Evolutionary conservation across 2,888 invertebrate species (phyloP), one percentile per base, ranked within the genome.

Genomic region (Marasmarcha lunaedactyla): DNA sequence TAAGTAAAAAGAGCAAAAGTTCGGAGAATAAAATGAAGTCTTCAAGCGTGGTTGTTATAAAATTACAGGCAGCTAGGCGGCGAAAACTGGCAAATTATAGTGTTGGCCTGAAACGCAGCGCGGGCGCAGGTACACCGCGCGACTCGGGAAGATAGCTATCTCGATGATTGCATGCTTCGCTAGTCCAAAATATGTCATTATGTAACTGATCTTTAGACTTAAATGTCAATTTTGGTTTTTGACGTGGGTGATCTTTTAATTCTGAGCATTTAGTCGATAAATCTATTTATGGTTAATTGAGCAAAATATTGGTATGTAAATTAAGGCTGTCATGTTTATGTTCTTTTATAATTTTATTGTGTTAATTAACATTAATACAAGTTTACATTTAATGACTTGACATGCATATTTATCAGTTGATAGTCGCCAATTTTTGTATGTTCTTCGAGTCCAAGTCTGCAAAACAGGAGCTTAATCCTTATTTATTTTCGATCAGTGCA

Each of bases 1-100:
- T 7, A 7, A 30, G 4, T 11, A 30, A 30, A 30, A 30, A 30
- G 30, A 30, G 30, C 7, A 20, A 20, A 20, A 3, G 20, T 20
- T 20, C 20, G 7, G 30, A 30, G 30, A 13, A 13, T 34, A 59
- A 63, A 71, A 73, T 73, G 60, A 71, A 71, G 73, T 63, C 69
- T 67, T 77, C 64, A 70, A 66, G 59, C 52, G 54, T 54, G 55
- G 62, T 71, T 67, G 63, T 66, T 69, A 64, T 59, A 56, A 79
- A 76, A 79, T 78, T 72, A 68, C 67, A 63, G 68, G 63, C 69
- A 69, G 67, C 70, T 72, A 74, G 72, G 68, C 70, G 70, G 74
- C 65, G 68, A 71, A 71, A 72, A 71, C 66, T 69, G 72, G 73
- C 64, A 78, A 79, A 79, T 79, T 79, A 77, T 68, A 78, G 74